A percentile compares a stretch with the other conserved stretches of the same genome.
phyloP scores from a whole-genome alignment of 2,888 invertebrate genomes.

The Drosophila pegasa region DNA sequence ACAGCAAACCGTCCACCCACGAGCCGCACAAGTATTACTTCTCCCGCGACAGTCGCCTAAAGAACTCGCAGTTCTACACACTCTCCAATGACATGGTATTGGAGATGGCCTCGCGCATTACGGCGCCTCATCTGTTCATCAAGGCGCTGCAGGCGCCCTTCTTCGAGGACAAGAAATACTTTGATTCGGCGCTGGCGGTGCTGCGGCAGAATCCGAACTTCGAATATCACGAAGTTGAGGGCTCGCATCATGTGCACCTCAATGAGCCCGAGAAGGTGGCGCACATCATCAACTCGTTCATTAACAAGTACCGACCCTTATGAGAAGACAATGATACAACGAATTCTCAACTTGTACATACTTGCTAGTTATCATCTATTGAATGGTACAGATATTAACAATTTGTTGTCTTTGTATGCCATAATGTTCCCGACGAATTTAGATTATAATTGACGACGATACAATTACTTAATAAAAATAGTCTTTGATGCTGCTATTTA shows the following conservation, averaged over 20 bases:
- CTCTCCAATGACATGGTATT: constrained; percentile 85
- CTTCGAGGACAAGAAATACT: constrained; percentile 86
- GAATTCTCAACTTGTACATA: constrained; percentile 21
- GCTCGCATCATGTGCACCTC: constrained; percentile 91
- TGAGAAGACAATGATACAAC: constrained; percentile 24
- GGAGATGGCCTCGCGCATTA: constrained; percentile 86
- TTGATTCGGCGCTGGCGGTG: constrained; percentile 86
- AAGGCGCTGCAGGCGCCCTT: constrained; percentile 87
- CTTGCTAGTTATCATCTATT: constrained; percentile 20
- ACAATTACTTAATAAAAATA: constrained; percentile 20
- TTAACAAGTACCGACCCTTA: constrained; percentile 85
- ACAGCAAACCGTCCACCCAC: constrained; percentile 86
- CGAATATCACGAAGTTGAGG: constrained; percentile 87
- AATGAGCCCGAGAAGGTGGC: constrained; percentile 88
- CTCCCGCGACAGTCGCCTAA: constrained; percentile 88
- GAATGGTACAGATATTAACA: background rate
- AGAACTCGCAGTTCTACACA: constrained; percentile 80
- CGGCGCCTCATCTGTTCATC: constrained; percentile 88
- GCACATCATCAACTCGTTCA: constrained; percentile 87
- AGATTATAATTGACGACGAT: constrained; percentile 13
- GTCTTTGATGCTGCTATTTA: constrained; percentile 56
- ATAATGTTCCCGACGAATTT: constrained; percentile 28
- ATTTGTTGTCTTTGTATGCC: background rate
- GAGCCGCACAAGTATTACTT: constrained; percentile 88
- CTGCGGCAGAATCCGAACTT: constrained; percentile 87